phyloP scores from a whole-genome alignment of 92 coral and sea anemone genomes.

The Actinernus sp. region DNA sequence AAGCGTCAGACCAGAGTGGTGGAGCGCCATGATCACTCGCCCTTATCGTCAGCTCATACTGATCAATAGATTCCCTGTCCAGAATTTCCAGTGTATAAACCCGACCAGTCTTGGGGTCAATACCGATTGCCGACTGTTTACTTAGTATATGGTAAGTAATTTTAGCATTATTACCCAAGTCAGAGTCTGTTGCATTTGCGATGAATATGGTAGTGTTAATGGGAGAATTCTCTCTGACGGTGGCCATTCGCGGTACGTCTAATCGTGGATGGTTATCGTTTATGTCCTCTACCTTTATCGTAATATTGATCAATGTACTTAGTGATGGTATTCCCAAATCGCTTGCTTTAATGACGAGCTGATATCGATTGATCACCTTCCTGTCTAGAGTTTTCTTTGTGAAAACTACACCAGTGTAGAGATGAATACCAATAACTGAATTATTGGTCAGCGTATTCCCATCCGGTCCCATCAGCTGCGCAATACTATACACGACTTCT shows the following conservation, averaged over 20 bases:
- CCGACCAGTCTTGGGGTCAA: constrained; percentile 7
- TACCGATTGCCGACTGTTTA: not conserved
- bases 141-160: not conserved
- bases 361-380: not conserved
- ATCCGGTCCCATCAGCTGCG: not conserved
- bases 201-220: not conserved
- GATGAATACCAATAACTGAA: not conserved
- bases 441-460: not conserved
- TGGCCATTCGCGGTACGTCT: not conserved
- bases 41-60: constrained; percentile 8
- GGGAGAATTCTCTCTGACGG: constrained; percentile 7
- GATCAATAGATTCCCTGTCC: not conserved
- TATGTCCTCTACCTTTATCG: not conserved
- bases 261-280: not conserved
- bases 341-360: not conserved
- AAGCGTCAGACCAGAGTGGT: constrained; percentile 9
- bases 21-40: constrained; percentile 40
- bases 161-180: constrained; percentile 5
- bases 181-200: constrained; percentile 11
- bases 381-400: constrained; percentile 5
- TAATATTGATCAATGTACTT: not conserved
- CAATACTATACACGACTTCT: not conserved
- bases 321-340: not conserved
- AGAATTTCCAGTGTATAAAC: constrained; percentile 3
- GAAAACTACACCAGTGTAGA: constrained; percentile 1